Evolutionary conservation across 2,797 vertebrate species (phyloP), one percentile per base, ranked within the genome.

Genomic region (Acanthurus leucopareius): DNA sequence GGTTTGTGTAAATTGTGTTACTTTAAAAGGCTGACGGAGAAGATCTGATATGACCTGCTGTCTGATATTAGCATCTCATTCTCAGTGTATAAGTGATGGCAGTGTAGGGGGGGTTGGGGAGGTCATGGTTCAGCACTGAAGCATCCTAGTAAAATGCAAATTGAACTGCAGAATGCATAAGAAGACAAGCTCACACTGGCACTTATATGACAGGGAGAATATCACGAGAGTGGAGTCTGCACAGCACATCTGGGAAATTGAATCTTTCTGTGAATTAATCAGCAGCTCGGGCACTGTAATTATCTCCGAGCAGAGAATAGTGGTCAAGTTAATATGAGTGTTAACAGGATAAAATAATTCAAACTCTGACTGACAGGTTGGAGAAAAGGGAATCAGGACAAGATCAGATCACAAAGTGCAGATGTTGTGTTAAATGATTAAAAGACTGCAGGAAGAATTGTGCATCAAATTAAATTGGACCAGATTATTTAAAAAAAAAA

Each of bases 71-170:
- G 2, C 52, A 68, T 17, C 19, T 7, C 65, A 35, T 47, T 28
- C 25, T 73, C 8, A 45, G 20, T 52, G 22, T 51, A 60, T 53
- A 38, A 60, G 53, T 60, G 61, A 63, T 71, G 42, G 54, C 45
- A 61, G 45, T n/a, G n/a, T 19, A 7, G 65, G 17, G 32, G 38
- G 32, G 53, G 44, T n/a, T 40, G 25, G 38, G 52, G 16, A 42
- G 65, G 57, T 79, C 57, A 59, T 17, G 71, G 53, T 65, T 68
- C 60, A 73, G 69, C 14, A 0, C n/a, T 62, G 49, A 69, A 60
- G 54, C 66, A 67, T 65, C 47, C 40, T 47, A 61, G 19, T 56
- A 74, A 83, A 87, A 82, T 89, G 83, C 48, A 75, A 88, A 82
- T 88, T 6, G 60, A 71, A 51, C 45, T 47, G 74, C 35, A 68